Conservation (phyloP, 2,797 vertebrate genomes). For the Buceros bicornis region DNA sequence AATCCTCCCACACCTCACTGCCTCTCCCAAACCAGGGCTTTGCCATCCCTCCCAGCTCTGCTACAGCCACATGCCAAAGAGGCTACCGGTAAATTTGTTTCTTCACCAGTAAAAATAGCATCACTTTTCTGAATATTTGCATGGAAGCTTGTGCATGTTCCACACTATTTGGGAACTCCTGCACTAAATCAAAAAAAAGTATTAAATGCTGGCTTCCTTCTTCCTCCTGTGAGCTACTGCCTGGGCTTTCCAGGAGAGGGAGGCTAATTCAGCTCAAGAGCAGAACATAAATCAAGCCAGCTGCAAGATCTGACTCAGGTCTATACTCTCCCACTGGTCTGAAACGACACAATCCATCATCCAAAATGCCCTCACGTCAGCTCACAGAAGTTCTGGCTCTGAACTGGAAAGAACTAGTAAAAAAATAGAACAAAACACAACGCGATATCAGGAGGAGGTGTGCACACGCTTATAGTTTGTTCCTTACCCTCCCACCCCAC, state of each 20-base stretch:
- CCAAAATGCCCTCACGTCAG: slow-evolving; percentile 34
- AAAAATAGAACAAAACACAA: not conserved
- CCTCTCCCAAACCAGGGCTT: not conserved
- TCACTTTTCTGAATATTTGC: not conserved
- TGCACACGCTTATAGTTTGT: not conserved
- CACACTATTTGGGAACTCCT: not conserved
- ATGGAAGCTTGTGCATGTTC: not conserved
- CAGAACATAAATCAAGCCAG: slow-evolving; percentile 52
- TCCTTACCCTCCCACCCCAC: not conserved
- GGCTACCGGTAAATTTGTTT: not conserved
- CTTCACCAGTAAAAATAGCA: not conserved
- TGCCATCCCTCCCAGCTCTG: not conserved
- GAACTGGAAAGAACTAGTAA: not conserved
- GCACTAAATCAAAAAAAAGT: not conserved
- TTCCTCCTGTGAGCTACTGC: not conserved
- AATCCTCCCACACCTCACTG: not conserved
- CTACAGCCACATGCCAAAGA: not conserved
- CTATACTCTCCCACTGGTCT: slow-evolving; percentile 29
- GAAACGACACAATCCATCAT: slow-evolving; percentile 54
- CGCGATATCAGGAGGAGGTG: not conserved
- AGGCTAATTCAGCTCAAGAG: slow-evolving; percentile 14
- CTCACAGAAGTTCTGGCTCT: slow-evolving; percentile 29
- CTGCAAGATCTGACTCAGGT: slow-evolving; percentile 24
- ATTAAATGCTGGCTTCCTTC: not conserved
- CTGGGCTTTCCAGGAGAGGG: slow-evolving; percentile 30